phyloP scores from a whole-genome alignment of 2,888 invertebrate species.

The Brachyptera risi region DNA sequence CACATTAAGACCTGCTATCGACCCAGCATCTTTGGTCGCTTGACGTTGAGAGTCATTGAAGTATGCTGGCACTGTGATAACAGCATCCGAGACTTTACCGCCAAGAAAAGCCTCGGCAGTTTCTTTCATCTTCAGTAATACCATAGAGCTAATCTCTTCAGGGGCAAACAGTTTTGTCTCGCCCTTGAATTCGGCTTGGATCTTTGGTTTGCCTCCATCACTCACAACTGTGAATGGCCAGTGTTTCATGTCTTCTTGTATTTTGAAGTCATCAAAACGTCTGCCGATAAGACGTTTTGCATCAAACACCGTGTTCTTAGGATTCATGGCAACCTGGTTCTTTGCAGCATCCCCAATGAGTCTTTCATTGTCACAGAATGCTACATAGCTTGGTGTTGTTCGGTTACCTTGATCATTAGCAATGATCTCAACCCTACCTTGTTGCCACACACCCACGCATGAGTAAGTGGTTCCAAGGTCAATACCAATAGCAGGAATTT shows the following conservation, averaged over 20 bases:
- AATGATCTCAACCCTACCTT: constrained; percentile 77
- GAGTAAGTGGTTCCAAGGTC: constrained; percentile 89
- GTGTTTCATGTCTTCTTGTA: constrained; percentile 71
- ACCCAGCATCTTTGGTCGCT: constrained; percentile 60
- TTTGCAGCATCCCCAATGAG: constrained; percentile 57
- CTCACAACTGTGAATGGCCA: constrained; percentile 56
- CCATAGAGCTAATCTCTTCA: constrained; percentile 60
- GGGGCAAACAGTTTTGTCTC: constrained; percentile 58
- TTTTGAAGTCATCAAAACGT: constrained; percentile 80
- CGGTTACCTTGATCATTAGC: constrained; percentile 89
- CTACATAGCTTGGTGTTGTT: constrained; percentile 80
- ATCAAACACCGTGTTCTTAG: constrained; percentile 45
- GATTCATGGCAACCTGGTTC: constrained; percentile 53
- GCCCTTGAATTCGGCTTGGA: constrained; percentile 57
- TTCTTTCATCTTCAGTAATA: constrained; percentile 57
- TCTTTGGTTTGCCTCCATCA: constrained; percentile 48
- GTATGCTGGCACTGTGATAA: constrained; percentile 64
- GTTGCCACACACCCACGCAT: constrained; percentile 78
- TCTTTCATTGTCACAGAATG: constrained; percentile 72
- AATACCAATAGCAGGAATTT: constrained; percentile 74
- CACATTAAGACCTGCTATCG: constrained; percentile 54
- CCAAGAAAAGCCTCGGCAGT: constrained; percentile 62
- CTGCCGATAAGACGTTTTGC: constrained; percentile 86
- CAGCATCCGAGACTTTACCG: constrained; percentile 51
- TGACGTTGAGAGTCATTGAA: constrained; percentile 49